These are phyloP conservation scores for Hyphantria cunea DNA, from an alignment of 1,140 invertebrate species.

Conservation along the genomic window DNA sequence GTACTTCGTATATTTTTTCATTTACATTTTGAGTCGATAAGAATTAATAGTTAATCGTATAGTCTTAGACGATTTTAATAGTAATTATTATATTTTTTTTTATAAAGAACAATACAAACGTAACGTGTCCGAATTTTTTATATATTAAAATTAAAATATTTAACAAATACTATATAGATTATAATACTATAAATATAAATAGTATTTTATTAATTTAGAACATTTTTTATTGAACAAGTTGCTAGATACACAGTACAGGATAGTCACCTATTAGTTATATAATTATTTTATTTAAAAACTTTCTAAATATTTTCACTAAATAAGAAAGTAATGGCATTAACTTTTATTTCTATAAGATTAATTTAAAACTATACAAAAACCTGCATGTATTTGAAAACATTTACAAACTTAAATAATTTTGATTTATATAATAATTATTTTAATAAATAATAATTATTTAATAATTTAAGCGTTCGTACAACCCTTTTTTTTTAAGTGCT, in stretches of 20 bases:
- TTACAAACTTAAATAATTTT: constrained; percentile 15
- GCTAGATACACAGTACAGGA: constrained; percentile 61
- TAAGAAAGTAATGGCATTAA: constrained; percentile 36
- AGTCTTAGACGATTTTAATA: constrained; percentile 62
- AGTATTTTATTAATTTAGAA: constrained; percentile 66
- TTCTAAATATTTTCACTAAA: constrained; percentile 37
- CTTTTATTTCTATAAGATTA: constrained; percentile 34
- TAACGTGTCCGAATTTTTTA: constrained; percentile 52
- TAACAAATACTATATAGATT: constrained; percentile 56
- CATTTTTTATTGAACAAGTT: constrained; percentile 74
- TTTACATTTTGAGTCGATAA: constrained; percentile 76
- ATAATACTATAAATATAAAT: constrained; percentile 59
- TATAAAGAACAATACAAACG: constrained; percentile 66
- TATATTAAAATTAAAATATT: constrained; percentile 58
- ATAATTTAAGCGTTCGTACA: constrained; percentile 23
- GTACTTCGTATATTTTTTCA: constrained; percentile 79
- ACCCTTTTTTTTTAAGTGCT: constrained; percentile 16
- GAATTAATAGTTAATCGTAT: constrained; percentile 69
- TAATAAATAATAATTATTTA: constrained; percentile 22
- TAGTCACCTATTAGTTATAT: constrained; percentile 56
- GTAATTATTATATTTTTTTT: constrained; percentile 47
- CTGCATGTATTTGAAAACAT: constrained; percentile 33
- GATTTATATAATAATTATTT: constrained; percentile 9
- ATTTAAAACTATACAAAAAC: constrained; percentile 32
- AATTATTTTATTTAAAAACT: constrained; percentile 31